Base-by-base conservation (phyloP, 2,888 invertebrate species). In the Drosophila cognata region DNA sequence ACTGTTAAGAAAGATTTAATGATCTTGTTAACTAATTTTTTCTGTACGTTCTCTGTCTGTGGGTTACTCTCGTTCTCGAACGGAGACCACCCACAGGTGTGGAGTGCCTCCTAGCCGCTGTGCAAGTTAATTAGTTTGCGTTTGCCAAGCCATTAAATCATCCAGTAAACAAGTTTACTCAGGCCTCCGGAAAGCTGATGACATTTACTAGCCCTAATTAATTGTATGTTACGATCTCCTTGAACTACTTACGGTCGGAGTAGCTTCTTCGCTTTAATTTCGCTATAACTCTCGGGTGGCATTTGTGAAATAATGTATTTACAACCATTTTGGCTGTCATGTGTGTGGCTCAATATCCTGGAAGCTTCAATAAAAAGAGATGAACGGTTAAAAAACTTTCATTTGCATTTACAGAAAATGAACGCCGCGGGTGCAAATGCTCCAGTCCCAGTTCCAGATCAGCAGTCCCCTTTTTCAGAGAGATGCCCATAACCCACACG, bases 1-100 rank as follows among this genome's bases (percentile, higher is more conserved):
- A 60, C 74, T 77, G 77, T 85, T 88, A 87, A 81, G 81, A 77
- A 83, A 86, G 89, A 89, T 89, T 88, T 88, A 89, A 89, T 88
- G 89, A 88, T 88, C 84, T 85, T 88, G 88, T 89, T 89, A 84
- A 84, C 88, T 82, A 87, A 86, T 85, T 85, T 75, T 75, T 79
- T 79, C 8, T 74, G 46, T 51, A 51, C 57, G n/a, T 60, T 68
- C 64, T 53, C 35, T 41, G 64, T 21, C 59, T 18, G 60, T 31
- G n/a, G 28, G 36, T 28, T 28, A 36, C 29, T n/a, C 53, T 28
- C 29, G 43, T 57, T 57, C 41, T 31, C 50, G 11, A 29, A 21
- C 43, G 58, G 35, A 35, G 84, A 84, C 84, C 84, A 85, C 85
- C 84, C 88, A 88, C 86, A 77, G 85, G 58, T 74, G 67, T 70